These are phyloP conservation scores for Epinephelus cyanopodus DNA, from an alignment of 2,113 vertebrate species.

Conservation along the genomic window DNA sequence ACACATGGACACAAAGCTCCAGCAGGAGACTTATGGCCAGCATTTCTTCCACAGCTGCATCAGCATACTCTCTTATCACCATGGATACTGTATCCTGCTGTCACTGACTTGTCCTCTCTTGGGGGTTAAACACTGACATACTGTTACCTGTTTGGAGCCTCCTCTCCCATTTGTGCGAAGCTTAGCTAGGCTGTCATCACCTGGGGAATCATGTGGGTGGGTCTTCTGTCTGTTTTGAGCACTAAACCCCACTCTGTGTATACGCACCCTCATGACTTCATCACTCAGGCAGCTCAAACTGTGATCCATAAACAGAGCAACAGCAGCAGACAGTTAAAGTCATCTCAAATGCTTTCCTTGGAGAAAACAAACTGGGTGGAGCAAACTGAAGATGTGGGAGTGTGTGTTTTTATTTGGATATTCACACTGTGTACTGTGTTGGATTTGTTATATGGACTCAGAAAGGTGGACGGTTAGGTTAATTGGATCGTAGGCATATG, in stretches of 20 bases:
- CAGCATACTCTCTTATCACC: slow-evolving; percentile 41
- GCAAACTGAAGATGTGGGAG: slow-evolving; percentile 11
- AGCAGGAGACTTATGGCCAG: slow-evolving; percentile 24
- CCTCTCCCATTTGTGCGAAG: not conserved
- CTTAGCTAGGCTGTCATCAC: slow-evolving; percentile 18
- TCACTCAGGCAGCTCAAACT: slow-evolving; percentile 58
- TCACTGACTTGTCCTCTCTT: slow-evolving; percentile 28
- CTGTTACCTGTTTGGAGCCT: slow-evolving; percentile 30
- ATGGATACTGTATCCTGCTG: slow-evolving; percentile 46
- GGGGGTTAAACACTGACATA: slow-evolving; percentile 39
- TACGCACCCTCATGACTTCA: slow-evolving; percentile 61
- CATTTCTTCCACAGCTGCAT: slow-evolving; percentile 29
- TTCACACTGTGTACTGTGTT: not conserved
- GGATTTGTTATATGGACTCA: not conserved
- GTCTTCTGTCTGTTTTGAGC: slow-evolving; percentile 28
- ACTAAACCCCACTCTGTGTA: slow-evolving; percentile 37
- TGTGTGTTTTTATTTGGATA: slow-evolving; percentile 23
- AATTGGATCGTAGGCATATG: not conserved
- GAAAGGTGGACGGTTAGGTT: not conserved
- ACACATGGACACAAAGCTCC: slow-evolving; percentile 16
- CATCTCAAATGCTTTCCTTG: slow-evolving; percentile 48
- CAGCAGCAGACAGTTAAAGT: slow-evolving; percentile 60
- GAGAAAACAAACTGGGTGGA: slow-evolving; percentile 45
- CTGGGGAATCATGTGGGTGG: slow-evolving; percentile 10
- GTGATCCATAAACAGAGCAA: slow-evolving; percentile 58